Evolutionary conservation across 2,113 vertebrate genomes (phyloP), one percentile per base, ranked within the genome.

Genomic region (Chlorodrepanis virens): DNA sequence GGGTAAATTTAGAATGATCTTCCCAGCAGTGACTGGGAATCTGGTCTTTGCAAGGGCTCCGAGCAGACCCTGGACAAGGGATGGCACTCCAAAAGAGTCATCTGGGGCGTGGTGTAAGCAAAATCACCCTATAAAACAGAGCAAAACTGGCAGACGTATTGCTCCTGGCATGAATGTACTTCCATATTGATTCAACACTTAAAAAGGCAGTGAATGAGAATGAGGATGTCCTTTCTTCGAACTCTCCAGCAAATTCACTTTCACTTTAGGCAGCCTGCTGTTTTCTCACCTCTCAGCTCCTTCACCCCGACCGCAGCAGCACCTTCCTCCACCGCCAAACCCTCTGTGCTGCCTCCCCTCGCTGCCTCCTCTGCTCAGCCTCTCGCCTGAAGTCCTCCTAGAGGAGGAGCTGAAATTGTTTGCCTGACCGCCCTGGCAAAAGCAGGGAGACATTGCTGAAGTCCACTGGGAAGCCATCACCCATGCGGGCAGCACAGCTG

Each of bases 121-220:
- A 76, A 69, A 79, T 50, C 44, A n/a, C 63, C 33, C 56, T 53
- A 82, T 12, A 83, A 83, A 83, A 83, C 14, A 54, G 54, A 92
- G 67, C 25, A 67, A 84, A 96, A 92, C 29, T 42, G 71, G 74
- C 81, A 90, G 81, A 90, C 88, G 70, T n/a, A 94, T 31, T 84
- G 72, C n/a, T 94, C 21, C 83, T 94, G 92, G 79, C 75, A 81
- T 1, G 14, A 5, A 10, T 67, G 70, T n/a, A 49, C 90, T 93
- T 96, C 85, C 64, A 87, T 72, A 80, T 76, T 81, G 81, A 97
- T 95, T 85, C 90, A 81, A 44, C 14, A 19, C 80, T 93, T 92
- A 23, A 49, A 90, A 92, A 89, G 1, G 31, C 89, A 63, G 35
- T 42, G 45, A 90, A 90, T 54, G 56, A 92, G 40, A 91, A 91